phyloP scores from a whole-genome alignment of 1,140 invertebrate species.

The Copidosoma floridanum region DNA sequence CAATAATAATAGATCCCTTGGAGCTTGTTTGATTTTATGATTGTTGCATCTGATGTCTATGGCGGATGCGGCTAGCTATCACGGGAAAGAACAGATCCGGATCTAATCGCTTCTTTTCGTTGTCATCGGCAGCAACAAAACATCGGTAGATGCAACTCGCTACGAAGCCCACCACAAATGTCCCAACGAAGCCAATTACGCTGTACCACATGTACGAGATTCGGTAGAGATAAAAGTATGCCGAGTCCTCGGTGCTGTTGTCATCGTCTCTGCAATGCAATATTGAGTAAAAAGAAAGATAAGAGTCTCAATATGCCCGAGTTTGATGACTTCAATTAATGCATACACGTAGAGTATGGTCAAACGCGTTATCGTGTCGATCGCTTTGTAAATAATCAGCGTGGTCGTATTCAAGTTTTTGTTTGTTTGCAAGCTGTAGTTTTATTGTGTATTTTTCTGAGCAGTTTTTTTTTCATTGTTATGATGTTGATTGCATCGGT shows the following conservation, averaged over 20 bases:
- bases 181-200: constrained; percentile 65
- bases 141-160: constrained; percentile 48
- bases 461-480: background rate
- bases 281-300: no score
- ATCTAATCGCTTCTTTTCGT: constrained; percentile 45
- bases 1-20: no score
- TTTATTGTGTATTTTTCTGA: constrained; percentile 1
- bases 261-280: no score
- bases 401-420: background rate
- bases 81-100: constrained; percentile 67
- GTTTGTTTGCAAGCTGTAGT: background rate
- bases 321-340: constrained; percentile 9
- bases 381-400: background rate
- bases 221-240: constrained; percentile 59
- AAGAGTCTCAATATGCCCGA: no score
- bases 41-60: no score
- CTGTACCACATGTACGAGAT: constrained; percentile 88
- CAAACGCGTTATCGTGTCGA: no score
- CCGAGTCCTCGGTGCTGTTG: constrained; percentile 21
- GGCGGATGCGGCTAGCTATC: no score
- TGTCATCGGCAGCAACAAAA: background rate
- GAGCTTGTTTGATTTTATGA: no score
- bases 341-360: no score
- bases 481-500: no score
- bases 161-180: constrained; percentile 63